Evolutionary conservation across 2,113 vertebrate genomes (phyloP).

Genomic region (Hystrix brachyura): DNA sequence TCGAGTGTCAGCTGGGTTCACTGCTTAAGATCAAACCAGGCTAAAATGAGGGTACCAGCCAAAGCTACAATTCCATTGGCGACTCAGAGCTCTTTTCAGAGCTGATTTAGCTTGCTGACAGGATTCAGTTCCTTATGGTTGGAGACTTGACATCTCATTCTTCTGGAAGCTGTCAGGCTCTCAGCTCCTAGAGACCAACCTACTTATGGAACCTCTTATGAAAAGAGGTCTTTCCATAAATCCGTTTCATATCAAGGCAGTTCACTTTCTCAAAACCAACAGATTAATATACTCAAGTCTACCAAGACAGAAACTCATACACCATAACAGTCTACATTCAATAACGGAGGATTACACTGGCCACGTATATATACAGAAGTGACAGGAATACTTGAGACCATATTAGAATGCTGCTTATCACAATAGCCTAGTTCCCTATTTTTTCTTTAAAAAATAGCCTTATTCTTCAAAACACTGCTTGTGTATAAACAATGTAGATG

Average conservation of each 20-base stretch:
- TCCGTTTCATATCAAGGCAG: not conserved
- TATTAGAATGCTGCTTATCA: not conserved
- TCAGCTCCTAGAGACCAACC: not conserved
- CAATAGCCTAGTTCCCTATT: not conserved
- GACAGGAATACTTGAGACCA: not conserved
- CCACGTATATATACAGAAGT: fast-evolving
- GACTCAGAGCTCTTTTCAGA: not conserved
- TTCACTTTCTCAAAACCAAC: not conserved
- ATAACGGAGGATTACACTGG: not conserved
- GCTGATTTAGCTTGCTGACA: not conserved
- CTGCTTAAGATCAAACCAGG: not conserved
- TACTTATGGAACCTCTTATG: no score
- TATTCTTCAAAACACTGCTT: not conserved
- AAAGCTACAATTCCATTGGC: not conserved
- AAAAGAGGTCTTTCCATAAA: not conserved
- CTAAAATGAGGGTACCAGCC: not conserved
- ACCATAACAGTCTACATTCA: not conserved
- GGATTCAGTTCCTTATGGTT: not conserved
- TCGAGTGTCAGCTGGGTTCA: not conserved
- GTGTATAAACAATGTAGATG: not conserved
- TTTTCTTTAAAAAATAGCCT: not conserved
- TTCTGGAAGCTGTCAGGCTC: not conserved
- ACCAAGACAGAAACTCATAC: not conserved
- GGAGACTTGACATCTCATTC: not conserved
- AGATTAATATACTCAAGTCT: not conserved